Percentiles rank a stretch among this genome's conserved stretches.
These are phyloP conservation scores for Lophura nycthemera DNA, from an alignment of 2,113 vertebrate species.

Conservation along the genomic window DNA sequence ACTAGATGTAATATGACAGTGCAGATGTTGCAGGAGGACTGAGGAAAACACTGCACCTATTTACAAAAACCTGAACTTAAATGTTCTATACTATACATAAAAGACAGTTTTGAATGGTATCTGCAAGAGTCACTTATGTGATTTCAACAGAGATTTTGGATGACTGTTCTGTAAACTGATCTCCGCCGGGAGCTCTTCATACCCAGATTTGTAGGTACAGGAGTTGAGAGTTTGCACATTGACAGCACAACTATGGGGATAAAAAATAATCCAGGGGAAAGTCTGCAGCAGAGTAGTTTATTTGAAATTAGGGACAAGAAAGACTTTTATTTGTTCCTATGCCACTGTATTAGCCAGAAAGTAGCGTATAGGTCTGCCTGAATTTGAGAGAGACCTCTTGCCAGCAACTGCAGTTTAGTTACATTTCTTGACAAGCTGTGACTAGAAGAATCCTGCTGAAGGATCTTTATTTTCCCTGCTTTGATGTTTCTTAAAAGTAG, in stretches of 20 bases:
- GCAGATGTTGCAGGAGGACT: not conserved
- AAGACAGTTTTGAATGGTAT: not conserved
- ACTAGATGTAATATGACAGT: not conserved
- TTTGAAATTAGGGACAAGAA: not conserved
- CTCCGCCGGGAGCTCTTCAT: not conserved
- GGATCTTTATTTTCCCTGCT: not conserved
- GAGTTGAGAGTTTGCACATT: not conserved
- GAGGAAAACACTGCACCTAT: not conserved
- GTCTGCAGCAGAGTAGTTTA: not conserved
- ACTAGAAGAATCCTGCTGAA: not conserved
- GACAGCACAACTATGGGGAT: not conserved
- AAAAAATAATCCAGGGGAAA: not conserved
- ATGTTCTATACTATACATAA: not conserved
- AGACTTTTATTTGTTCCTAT: not conserved
- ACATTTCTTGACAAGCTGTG: not conserved
- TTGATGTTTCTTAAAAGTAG: not conserved
- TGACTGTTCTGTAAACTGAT: not conserved
- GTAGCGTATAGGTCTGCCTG: not conserved
- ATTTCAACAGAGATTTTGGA: not conserved
- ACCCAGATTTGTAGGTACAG: not conserved
- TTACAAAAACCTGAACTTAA: not conserved
- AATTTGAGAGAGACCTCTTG: not conserved
- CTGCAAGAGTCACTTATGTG: not conserved
- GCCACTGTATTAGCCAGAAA: not conserved
- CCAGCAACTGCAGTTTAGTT: not conserved